Evolutionary conservation across 2,797 vertebrate species (phyloP), one percentile per base, ranked within the genome.

Genomic region (Sternarchorhynchus goeldii): DNA sequence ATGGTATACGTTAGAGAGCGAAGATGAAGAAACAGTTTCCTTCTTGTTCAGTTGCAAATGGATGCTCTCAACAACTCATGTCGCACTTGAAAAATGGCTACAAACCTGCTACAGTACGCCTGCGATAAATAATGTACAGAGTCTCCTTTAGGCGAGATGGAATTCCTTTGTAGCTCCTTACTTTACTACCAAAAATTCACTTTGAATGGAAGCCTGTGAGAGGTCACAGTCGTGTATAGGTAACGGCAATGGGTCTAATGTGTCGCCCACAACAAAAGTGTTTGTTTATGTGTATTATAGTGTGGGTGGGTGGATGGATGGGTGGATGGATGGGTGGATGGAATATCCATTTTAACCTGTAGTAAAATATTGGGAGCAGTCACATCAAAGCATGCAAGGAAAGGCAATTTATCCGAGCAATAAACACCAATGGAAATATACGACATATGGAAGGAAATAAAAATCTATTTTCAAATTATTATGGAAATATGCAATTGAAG

Each of bases 381-480:
- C 60, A 75, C 64, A 75, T 79, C 77, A 84, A 73, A 75, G 41
- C 64, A 68, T 72, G 58, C 76, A 79, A 29, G 79, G 66, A 87
- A 79, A 92, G 89, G 71, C 80, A 73, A 89, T 90, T 86, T 84
- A 83, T 85, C 79, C 85, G 74, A 84, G 56, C 59, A 62, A 76
- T 73, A 89, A 87, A 85, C 72, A 31, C 1, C 72, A 63, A 78
- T 85, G 67, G 56, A 81, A 87, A 88, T 88, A 82, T 66, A 29
- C 60, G 50, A 55, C 32, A 58, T 55, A n/a, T 31, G 71, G 57
- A 65, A 68, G 73, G 5, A 73, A 73, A 86, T 81, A 87, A 75
- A 80, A 81, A 88, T 88, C 84, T 85, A 75, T 79, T 80, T 55
- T 68, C 53, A 62, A 65, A 78, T 50, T 21, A 56, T 50, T 65